Evolutionary conservation across 2,797 vertebrate genomes (phyloP), one percentile per base, ranked within the genome.

Genomic region (Tachyglossus aculeatus): DNA sequence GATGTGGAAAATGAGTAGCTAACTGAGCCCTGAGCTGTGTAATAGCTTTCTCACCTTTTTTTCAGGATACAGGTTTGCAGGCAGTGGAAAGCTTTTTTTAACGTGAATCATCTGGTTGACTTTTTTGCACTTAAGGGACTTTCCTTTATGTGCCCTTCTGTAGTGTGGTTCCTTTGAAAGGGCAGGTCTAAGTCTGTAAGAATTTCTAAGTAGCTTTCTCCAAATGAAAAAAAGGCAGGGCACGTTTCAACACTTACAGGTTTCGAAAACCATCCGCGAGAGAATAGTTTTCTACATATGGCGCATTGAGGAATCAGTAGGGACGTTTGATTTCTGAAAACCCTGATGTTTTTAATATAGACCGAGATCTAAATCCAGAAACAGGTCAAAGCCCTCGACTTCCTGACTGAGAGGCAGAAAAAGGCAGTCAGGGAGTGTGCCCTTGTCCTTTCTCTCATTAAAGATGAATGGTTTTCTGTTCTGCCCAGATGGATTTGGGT

Each of bases 171-270:
- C 25, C 55, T 53, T 27, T 5, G 37, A 56, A 51, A 64, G 58
- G 18, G 33, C n/a, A n/a, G 24, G 40, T 57, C 67, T 33, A 22
- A 43, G 29, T 63, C 21, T 54, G 25, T 31, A 55, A 18, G 16
- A 27, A 61, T 48, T 74, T 51, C 22, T 63, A 77, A 70, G 52
- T 61, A 48, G 7, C 22, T 48, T 62, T 59, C 19, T 16, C 8
- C 32, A 67, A 71, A 52, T 57, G 40, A 68, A 62, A 79, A 53
- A 68, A 62, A 79, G 50, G 15, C 48, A 74, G 38, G 41, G 24
- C 19, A 69, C 4, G 5, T 19, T 51, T 24, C 27, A 21, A n/a
- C 34, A 40, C 40, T 41, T 41, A 31, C 18, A 48, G 31, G 25
- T 22, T 48, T 29, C 31, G 8, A 4, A 22, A 29, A 48, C 15